Conservation (phyloP, 2,113 vertebrate species). For the Columbina picui region DNA sequence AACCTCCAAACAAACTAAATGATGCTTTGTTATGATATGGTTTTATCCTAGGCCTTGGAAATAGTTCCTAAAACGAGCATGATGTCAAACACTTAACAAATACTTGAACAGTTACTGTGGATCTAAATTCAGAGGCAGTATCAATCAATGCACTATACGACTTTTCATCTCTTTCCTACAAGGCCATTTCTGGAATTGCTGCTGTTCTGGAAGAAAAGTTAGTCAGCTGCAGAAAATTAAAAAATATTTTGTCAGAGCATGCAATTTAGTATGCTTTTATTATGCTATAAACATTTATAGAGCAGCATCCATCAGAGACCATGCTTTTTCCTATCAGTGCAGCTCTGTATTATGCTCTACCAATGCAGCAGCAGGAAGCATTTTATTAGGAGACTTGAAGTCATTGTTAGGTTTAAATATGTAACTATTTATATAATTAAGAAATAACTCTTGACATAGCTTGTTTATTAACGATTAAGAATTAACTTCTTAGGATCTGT, state of each 20-base stretch:
- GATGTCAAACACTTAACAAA: neutral
- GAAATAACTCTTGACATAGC: neutral
- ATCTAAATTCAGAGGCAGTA: slow-evolving; percentile 15
- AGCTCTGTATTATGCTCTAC: neutral
- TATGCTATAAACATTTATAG: slow-evolving; percentile 3
- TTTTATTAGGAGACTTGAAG: slow-evolving; percentile 14
- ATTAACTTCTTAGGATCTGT: neutral
- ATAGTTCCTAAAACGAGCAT: neutral
- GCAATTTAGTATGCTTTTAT: slow-evolving; percentile 10
- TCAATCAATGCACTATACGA: neutral
- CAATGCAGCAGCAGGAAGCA: neutral
- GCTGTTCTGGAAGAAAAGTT: neutral
- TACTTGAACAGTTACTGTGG: neutral
- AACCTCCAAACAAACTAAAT: neutral
- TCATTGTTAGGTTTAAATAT: neutral
- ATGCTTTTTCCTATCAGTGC: neutral
- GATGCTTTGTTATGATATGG: neutral
- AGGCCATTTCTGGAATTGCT: slow-evolving; percentile 16
- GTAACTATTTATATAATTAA: neutral
- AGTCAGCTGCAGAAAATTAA: slow-evolving; percentile 14
- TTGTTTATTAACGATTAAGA: slow-evolving; percentile 1
- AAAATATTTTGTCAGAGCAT: neutral
- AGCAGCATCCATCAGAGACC: neutral
- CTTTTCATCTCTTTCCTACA: neutral
- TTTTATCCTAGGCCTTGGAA: neutral